Evolutionary conservation across 2,113 vertebrate genomes (phyloP), one percentile per base, ranked within the genome.

Genomic region (Gavialis gangeticus): DNA sequence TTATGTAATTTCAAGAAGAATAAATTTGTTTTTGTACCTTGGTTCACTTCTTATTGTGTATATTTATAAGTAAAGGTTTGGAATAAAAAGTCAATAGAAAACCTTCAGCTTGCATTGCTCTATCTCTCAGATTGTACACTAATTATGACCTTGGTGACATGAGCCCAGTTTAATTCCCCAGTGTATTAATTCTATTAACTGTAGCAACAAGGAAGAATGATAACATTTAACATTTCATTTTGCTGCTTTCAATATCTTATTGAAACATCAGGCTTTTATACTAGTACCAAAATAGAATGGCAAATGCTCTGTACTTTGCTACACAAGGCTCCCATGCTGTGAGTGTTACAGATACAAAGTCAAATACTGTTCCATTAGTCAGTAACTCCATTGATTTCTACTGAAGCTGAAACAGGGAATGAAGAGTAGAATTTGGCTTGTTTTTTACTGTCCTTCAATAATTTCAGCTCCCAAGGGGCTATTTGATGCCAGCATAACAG

Each of bases 331-430:
- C 6, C 63, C 0, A 0, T 16, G 6, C n/a, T 75, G 10, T 10
- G 28, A 55, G 5, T 12, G 46, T 12, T n/a, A 11, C n/a, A 66
- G 17, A 34, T 12, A 6, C 4, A 0, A 0, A 3, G 16, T 28
- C 62, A 87, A 89, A 90, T 59, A 82, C 34, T 59, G 55, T 25
- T 76, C 24, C 6, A 2, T 34, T 64, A 17, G 37, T 64, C 28
- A 78, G 58, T 59, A 79, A 1, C n/a, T 90, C 56, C 12, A 1
- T 3, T 67, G 73, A 80, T 79, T 87, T 89, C 92, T 63, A 59
- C 34, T 21, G 12, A 59, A 30, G 79, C 54, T n/a, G 79, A 17
- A 84, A 5, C 22, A 67, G 21, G 24, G 59, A 30, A n/a, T 0
- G 2, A 5, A 75, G 69, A 80, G 12, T 8, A 78, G 46, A 91